Evolutionary conservation across 92 coral and sea anemone genomes (phyloP).

Genomic region (Palythoa heliodiscus): DNA sequence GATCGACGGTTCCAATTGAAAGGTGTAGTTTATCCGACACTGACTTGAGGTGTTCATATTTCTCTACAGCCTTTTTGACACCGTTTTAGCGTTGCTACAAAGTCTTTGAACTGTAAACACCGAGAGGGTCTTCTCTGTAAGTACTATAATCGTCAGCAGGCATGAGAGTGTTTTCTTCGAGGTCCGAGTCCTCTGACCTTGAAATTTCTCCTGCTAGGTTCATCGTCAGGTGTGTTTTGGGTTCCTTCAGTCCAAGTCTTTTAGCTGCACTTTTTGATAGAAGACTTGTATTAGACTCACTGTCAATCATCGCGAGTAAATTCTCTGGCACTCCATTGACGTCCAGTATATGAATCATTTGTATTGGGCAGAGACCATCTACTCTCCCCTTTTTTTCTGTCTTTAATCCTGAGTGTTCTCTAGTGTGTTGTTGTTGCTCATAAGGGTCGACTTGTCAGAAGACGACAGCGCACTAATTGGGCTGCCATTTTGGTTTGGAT

Average conservation of each 20-base stretch:
- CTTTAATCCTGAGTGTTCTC: slow-evolving; percentile 26
- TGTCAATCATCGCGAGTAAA: slow-evolving; percentile 53
- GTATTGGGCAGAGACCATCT: slow-evolving; percentile 59
- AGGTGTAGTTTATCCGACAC: slow-evolving; percentile 49
- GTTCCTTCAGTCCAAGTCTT: slow-evolving; percentile 49
- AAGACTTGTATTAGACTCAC: slow-evolving; percentile 57
- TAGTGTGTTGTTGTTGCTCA: not conserved
- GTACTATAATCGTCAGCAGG: slow-evolving; percentile 21
- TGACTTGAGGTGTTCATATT: slow-evolving; percentile 51
- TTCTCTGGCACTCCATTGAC: slow-evolving; percentile 46
- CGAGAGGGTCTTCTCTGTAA: slow-evolving; percentile 45
- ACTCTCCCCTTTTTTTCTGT: not conserved
- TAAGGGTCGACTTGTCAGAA: not conserved
- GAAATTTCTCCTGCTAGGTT: slow-evolving; percentile 62
- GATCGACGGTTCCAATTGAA: slow-evolving; percentile 66
- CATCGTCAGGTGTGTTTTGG: slow-evolving; percentile 60
- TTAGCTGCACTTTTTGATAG: slow-evolving; percentile 52
- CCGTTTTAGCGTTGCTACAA: slow-evolving; percentile 60
- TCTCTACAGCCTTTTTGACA: slow-evolving; percentile 50
- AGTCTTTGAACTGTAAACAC: slow-evolving; percentile 50
- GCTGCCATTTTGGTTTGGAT: not conserved
- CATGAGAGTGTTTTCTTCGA: slow-evolving; percentile 29
- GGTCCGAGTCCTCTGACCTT: slow-evolving; percentile 45
- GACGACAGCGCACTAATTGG: not conserved
- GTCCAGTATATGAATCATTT: slow-evolving; percentile 47